Evolutionary conservation across 2,797 vertebrate genomes (phyloP).

Genomic region (Gymnothorax javanicus): DNA sequence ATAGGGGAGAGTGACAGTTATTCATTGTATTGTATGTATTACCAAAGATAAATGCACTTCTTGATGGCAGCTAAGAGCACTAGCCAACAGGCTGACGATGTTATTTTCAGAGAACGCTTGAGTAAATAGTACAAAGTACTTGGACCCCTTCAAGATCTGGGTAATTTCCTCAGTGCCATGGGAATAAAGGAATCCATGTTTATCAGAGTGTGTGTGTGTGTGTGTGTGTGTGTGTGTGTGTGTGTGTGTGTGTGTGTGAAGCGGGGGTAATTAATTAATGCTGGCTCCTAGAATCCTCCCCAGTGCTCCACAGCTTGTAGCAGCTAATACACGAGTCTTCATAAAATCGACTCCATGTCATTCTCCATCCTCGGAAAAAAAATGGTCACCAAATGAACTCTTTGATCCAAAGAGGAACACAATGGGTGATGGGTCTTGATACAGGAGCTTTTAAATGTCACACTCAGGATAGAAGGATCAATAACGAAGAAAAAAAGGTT

Average conservation of each 20-base stretch:
- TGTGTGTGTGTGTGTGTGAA: too few relatives aligned
- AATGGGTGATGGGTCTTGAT: not conserved
- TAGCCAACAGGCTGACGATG: not conserved
- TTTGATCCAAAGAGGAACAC: not conserved
- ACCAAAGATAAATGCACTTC: not conserved
- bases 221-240: too few relatives aligned
- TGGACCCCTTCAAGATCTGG: not conserved
- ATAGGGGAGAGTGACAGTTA: not conserved
- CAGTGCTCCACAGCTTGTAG: not conserved
- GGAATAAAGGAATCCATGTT: slow-evolving; percentile 5
- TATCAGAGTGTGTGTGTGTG: not conserved
- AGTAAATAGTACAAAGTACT: not conserved
- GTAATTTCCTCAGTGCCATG: slow-evolving; percentile 11
- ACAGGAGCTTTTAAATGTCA: too few relatives aligned
- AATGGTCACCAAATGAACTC: not conserved
- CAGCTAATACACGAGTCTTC: not conserved
- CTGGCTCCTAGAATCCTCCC: not conserved
- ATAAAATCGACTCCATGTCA: not conserved
- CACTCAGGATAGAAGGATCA: too few relatives aligned
- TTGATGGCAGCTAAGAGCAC: not conserved
- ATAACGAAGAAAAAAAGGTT: too few relatives aligned
- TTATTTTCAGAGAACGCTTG: not conserved
- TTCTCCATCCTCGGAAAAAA: not conserved
- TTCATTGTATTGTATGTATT: not conserved
- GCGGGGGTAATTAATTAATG: slow-evolving; percentile 19